Evolutionary conservation across 2,888 invertebrate species (phyloP), one percentile per base, ranked within the genome.

Genomic region (Cetonia aurata): DNA sequence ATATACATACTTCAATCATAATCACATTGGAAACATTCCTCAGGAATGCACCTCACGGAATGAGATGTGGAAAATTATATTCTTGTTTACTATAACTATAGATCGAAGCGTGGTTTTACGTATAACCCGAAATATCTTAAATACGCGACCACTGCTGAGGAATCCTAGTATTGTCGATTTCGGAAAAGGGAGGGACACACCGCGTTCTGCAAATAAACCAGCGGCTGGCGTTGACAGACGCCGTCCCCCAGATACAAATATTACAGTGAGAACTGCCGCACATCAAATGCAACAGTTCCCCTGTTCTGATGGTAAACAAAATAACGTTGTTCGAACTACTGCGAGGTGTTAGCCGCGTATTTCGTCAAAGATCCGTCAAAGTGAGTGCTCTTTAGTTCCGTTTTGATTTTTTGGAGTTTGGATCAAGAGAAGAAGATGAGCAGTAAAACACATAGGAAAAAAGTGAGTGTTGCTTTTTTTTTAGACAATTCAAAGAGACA

Each of bases 381-480:
- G 25, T 1, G 3, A 4, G 25, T 25, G 25, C 4, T 25, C n/a
- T 25, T 25, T 25, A 25, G 25, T 25, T 25, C 25, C 4, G 25
- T 4, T 25, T 25, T 1, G 25, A 25, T 25, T 25, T 25, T 25
- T 25, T 25, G 25, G 25, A 25, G 25, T 25, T 25, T 25, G 3
- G 4, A 25, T 25, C 25, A 4, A 1, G 25, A 25, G 4, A 25
- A 4, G 25, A 25, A 37, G 17, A 66, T 46, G 37, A 70, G 66
- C 69, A 48, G 48, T 13, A 75, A 71, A 68, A 42, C 15, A 13
- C 70, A 72, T 10, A 69, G 60, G 57, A 75, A 72, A 66, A 75
- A 73, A 67, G 75, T 75, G 66, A 69, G 71, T 48, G 6, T n/a
- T n/a, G n/a, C n/a, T 25, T 25, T 25, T 4, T 25, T 25, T 25